Percentiles rank a stretch among this genome's conserved stretches.
Conservation (phyloP, 2,797 vertebrate genomes). For the Malurus splendens region DNA sequence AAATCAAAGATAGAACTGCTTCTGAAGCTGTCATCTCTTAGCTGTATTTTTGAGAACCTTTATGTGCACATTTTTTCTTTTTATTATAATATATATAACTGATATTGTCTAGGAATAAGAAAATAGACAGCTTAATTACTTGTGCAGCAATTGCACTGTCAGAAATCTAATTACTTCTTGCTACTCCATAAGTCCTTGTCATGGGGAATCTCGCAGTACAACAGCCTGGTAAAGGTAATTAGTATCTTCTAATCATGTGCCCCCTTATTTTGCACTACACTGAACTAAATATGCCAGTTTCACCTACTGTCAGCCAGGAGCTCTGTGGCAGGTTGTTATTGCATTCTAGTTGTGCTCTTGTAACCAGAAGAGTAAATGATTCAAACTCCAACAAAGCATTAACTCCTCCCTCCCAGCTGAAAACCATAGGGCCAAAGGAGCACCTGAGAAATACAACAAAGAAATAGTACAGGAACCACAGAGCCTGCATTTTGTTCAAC, state of each 20-base stretch:
- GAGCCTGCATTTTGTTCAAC: neutral
- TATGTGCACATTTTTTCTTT: neutral
- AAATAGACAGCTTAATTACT: neutral
- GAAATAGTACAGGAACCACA: neutral
- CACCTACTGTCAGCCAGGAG: neutral
- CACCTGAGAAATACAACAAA: neutral
- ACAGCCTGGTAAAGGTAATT: slow-evolving; percentile 1
- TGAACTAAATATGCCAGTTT: neutral
- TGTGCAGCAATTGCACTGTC: neutral
- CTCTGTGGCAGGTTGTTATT: neutral
- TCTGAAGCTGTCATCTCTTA: neutral
- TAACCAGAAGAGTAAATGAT: neutral
- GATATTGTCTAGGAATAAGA: neutral
- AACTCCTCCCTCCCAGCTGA: neutral
- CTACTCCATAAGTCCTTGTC: neutral
- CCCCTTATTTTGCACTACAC: neutral
- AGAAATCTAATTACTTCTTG: slow-evolving; percentile 25
- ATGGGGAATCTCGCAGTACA: neutral
- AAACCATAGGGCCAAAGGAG: neutral
- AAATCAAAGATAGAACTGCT: neutral
- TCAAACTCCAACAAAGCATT: neutral
- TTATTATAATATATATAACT: neutral
- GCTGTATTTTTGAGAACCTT: neutral
- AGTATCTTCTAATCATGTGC: neutral
- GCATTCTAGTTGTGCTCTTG: neutral